Base-by-base conservation (phyloP, 2,888 invertebrate species). In the Pyralis farinalis region DNA sequence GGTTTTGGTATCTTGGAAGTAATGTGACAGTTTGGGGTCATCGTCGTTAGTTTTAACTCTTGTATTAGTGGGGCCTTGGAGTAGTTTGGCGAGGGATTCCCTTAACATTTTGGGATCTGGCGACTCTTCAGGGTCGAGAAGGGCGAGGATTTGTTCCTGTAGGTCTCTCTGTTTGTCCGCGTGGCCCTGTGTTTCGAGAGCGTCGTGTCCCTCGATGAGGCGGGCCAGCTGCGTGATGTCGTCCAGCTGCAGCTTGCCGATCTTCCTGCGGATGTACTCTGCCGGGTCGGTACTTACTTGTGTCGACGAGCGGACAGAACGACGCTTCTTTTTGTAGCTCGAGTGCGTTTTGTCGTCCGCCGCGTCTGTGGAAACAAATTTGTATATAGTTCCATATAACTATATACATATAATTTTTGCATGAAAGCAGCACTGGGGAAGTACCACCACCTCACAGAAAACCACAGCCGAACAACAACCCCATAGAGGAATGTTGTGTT, bases 201-300 rank as follows among this genome's bases (percentile, higher is more conserved):
- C 58, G 47, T 84, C 86, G 49, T 80, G 82, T 1, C 82, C 82
- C 34, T 86, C 84, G 2, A 86, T 75, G 34, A 86, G 79, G 4
- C 77, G 72, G 9, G 82, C 83, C 36, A 87, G 61, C 36, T 76
- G 71, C 1, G 81, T 77, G 38, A 87, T 77, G 40, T 85, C 83
- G 38, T 84, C 74, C 47, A 87, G 73, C 46, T 82, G 74, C 43
- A 87, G 68, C 55, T 76, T 77, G 34, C 81, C 86, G 52, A 86
- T 80, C 58, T 78, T 71, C 62, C 73, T 74, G 46, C 81, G 70
- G 36, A 86, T 74, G 51, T 75, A 78, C 42, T 86, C 87, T 3
- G 75, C 75, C 1, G 81, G 64, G 35, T 82, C 84, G 50, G 56
- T 85, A 87, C 87, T 87, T 85, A 87, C 87, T 73, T 85, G 82